Percentiles rank a stretch among this genome's conserved stretches.
These are phyloP conservation scores for Caenorhabditis drosophilae DNA, from an alignment of 2,888 invertebrate genomes.

Conservation along the genomic window DNA sequence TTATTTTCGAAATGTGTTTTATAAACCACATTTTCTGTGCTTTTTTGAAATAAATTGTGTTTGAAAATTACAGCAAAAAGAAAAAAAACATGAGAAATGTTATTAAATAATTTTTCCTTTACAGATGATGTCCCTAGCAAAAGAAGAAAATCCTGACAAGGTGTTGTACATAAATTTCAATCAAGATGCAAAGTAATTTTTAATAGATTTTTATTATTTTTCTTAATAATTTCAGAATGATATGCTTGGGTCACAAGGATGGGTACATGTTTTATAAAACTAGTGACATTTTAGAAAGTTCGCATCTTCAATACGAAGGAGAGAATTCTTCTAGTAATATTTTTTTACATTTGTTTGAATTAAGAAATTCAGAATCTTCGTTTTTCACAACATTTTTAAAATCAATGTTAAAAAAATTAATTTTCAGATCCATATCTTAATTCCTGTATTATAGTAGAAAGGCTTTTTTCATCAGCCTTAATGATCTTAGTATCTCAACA, in stretches of 20 bases:
- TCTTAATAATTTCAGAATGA: too few relatives aligned
- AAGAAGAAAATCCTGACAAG: constrained; percentile 15
- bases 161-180: constrained; percentile 81
- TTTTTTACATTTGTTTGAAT: neutral
- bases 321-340: constrained; percentile 24
- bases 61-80: too few relatives aligned
- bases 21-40: too few relatives aligned
- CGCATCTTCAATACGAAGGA: constrained; percentile 31
- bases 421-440: constrained; percentile 22
- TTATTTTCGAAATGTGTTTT: neutral
- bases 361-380: neutral
- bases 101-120: constrained; percentile 2
- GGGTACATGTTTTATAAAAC: constrained; percentile 90
- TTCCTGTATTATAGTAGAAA: constrained; percentile 77
- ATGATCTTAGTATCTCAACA: constrained; percentile 87
- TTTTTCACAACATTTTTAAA: neutral
- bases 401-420: neutral
- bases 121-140: constrained; percentile 9
- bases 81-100: too few relatives aligned
- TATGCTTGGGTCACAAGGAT: constrained; percentile 86
- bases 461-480: constrained; percentile 93
- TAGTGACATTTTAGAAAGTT: constrained; percentile 75
- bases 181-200: constrained; percentile 94
- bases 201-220: constrained; percentile 3
- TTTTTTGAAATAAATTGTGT: too few relatives aligned